phyloP scores from a whole-genome alignment of 2,113 vertebrate genomes.

The Rhinolophus sinicus region DNA sequence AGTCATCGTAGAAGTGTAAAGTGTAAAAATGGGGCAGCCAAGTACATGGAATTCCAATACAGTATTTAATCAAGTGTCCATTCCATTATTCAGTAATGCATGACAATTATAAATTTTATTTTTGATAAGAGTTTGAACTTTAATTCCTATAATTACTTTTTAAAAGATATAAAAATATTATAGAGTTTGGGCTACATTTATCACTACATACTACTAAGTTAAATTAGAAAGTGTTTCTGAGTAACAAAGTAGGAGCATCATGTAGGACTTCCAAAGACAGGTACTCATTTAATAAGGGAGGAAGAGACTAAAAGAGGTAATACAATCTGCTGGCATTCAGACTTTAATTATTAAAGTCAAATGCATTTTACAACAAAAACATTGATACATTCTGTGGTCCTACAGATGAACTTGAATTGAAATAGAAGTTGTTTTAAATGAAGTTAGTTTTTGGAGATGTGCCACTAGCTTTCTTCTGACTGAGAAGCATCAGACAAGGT shows the following conservation, averaged over 20 bases:
- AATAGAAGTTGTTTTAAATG: background rate
- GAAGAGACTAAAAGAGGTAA: background rate
- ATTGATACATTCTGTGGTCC: background rate
- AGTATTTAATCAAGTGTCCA: background rate
- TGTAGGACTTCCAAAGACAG: background rate
- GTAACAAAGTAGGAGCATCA: background rate
- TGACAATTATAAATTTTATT: background rate
- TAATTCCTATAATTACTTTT: background rate
- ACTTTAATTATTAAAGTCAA: background rate
- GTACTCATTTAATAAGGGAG: background rate
- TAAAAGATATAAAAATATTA: background rate
- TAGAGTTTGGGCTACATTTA: background rate
- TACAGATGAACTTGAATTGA: background rate
- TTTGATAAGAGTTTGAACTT: background rate
- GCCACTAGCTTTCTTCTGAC: background rate
- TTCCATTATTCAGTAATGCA: background rate
- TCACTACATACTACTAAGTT: background rate
- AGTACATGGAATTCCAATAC: background rate
- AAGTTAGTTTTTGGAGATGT: background rate
- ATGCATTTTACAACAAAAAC: background rate
- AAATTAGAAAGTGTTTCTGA: background rate
- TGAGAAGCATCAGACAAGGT: background rate
- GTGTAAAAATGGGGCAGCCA: background rate
- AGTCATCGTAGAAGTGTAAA: background rate
- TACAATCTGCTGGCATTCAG: background rate